Evolutionary conservation across 2,113 vertebrate species (phyloP).

Genomic region (Eleginops maclovinus): DNA sequence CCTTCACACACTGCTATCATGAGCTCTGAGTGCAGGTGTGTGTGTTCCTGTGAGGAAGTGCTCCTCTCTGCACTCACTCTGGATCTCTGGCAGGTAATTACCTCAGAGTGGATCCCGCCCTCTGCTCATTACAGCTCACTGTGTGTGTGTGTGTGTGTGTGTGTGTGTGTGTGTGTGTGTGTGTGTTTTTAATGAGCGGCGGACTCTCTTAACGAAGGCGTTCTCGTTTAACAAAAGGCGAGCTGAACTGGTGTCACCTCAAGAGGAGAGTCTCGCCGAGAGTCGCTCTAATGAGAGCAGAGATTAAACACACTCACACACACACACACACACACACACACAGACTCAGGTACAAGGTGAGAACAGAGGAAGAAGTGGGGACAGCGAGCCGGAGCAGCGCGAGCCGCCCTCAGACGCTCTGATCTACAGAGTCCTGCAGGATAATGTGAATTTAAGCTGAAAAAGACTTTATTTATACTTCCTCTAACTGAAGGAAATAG

Average conservation of each 20-base stretch:
- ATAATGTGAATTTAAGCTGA: too few relatives aligned
- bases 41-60: background rate
- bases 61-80: background rate
- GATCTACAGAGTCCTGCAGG: too few relatives aligned
- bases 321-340: slow-evolving; percentile 20
- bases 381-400: too few relatives aligned
- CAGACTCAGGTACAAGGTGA: too few relatives aligned
- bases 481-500: too few relatives aligned
- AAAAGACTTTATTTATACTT: too few relatives aligned
- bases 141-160: slow-evolving; percentile 42
- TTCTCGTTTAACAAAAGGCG: slow-evolving; percentile 58
- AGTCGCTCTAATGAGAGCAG: slow-evolving; percentile 64
- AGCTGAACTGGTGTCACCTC: slow-evolving; percentile 63
- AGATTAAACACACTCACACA: slow-evolving; percentile 3
- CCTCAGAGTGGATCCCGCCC: slow-evolving; percentile 49
- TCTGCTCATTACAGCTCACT: slow-evolving; percentile 36
- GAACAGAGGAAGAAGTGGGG: too few relatives aligned
- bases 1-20: background rate
- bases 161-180: slow-evolving; percentile 29
- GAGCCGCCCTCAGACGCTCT: too few relatives aligned
- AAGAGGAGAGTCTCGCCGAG: slow-evolving; percentile 60
- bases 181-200: slow-evolving; percentile 79
- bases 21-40: background rate
- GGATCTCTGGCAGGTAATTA: slow-evolving; percentile 29
- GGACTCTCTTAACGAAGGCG: slow-evolving; percentile 74